A percentile compares a stretch with the other conserved stretches of the same genome.
Evolutionary conservation across 1,140 invertebrate species (phyloP).

Genomic region (Hydropsyche tenuis): DNA sequence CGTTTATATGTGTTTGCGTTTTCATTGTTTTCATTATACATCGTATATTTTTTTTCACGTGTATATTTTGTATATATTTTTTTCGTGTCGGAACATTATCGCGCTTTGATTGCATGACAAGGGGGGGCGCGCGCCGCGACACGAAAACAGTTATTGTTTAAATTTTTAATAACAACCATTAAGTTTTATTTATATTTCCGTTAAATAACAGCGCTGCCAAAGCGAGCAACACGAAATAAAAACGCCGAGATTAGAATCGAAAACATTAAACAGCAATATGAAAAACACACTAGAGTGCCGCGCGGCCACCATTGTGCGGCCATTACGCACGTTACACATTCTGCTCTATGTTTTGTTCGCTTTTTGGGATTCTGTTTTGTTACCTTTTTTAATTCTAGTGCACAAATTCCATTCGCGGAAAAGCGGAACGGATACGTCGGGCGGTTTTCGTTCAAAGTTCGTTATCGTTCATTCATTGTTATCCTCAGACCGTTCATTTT

Average conservation of each 20-base stretch:
- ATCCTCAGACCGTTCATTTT: no score
- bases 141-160: conserved; percentile 26
- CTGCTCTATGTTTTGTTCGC: no score
- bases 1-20: no score
- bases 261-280: conserved; percentile 20
- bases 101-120: conserved; percentile 21
- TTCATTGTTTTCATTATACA: no score
- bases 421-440: no score
- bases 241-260: conserved; percentile 29
- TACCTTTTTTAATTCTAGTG: no score
- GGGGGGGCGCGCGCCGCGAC: conserved; percentile 14
- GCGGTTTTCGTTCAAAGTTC: no score
- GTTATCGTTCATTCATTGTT: no score
- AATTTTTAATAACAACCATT: conserved; percentile 31
- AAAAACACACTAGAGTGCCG: neutral
- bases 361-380: no score
- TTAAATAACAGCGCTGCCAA: conserved; percentile 12
- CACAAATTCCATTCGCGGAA: no score
- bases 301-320: neutral
- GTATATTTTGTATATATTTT: conserved; percentile 7
- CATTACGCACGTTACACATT: no score
- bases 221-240: conserved; percentile 20
- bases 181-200: conserved; percentile 38
- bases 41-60: neutral
- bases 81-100: conserved; percentile 7